Evolutionary conservation across 2,888 invertebrate species (phyloP).

Genomic region (Erpobdella octoculata): DNA sequence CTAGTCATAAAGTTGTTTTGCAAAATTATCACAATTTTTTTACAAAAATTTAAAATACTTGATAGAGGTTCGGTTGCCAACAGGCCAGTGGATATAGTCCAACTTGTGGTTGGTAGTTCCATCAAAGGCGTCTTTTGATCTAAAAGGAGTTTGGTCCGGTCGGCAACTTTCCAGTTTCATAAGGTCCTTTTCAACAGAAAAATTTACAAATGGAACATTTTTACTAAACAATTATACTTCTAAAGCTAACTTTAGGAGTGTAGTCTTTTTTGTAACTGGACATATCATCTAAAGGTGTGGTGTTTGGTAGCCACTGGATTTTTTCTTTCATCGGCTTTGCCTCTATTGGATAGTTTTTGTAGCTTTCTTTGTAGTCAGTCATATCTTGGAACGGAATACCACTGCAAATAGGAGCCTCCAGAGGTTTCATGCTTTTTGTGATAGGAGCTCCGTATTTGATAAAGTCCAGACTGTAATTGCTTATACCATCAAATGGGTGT

Average conservation of each 20-base stretch:
- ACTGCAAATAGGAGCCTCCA: not conserved
- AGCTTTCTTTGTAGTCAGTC: conserved; percentile 49
- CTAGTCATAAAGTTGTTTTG: not conserved
- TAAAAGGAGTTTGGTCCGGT: conserved; percentile 46
- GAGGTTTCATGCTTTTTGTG: conserved; percentile 28
- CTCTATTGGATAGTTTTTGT: conserved; percentile 46
- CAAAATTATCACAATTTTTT: not conserved
- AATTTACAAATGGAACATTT: not conserved
- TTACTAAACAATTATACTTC: not conserved
- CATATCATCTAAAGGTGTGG: conserved; percentile 45
- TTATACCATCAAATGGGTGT: conserved; percentile 46
- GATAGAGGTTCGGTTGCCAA: not conserved
- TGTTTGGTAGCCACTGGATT: conserved; percentile 42
- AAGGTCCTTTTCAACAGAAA: conserved; percentile 18
- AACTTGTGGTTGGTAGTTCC: conserved; percentile 46
- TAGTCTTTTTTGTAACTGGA: conserved; percentile 47
- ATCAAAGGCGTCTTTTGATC: conserved; percentile 48
- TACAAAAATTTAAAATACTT: not conserved
- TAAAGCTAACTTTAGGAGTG: conserved; percentile 29
- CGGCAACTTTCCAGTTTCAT: conserved; percentile 44
- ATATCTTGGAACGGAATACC: conserved; percentile 47
- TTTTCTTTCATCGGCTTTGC: conserved; percentile 40
- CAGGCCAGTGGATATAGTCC: conserved; percentile 36
- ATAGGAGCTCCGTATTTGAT: conserved; percentile 40
- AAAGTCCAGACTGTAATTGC: conserved; percentile 49